These are phyloP conservation scores for Nerophis lumbriciformis DNA, from an alignment of 2,113 vertebrate species.

Conservation along the genomic window DNA sequence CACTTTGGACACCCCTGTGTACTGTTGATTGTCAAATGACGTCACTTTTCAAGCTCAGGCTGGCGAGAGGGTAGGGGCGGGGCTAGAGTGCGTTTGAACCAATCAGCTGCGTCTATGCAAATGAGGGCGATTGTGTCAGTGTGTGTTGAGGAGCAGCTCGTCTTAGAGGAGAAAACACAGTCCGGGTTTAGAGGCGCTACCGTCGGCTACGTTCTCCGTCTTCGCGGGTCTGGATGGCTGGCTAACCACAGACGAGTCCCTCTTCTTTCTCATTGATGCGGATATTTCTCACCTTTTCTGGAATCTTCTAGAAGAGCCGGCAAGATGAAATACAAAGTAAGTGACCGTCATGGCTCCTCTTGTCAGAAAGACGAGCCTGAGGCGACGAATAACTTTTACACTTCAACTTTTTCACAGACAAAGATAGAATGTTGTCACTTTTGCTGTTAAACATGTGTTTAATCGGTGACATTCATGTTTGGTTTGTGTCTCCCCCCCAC, in stretches of 20 bases:
- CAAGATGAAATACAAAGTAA: slow-evolving; percentile 77
- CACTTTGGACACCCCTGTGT: too few species aligned
- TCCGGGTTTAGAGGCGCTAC: background rate
- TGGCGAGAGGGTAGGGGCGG: slow-evolving; percentile 1
- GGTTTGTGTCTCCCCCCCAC: background rate
- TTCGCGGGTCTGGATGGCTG: slow-evolving; percentile 38
- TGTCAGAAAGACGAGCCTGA: background rate
- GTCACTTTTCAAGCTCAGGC: slow-evolving; percentile 1
- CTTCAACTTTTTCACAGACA: background rate
- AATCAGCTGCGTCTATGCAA: slow-evolving; percentile 50
- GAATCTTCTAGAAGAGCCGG: slow-evolving; percentile 28
- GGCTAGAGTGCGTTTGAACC: slow-evolving; percentile 3
- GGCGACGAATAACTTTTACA: slow-evolving; percentile 4
- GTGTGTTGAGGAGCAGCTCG: slow-evolving; percentile 8
- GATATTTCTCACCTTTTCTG: slow-evolving; percentile 50
- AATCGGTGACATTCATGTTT: background rate
- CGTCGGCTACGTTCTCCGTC: slow-evolving; percentile 6
- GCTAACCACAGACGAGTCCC: slow-evolving; percentile 39
- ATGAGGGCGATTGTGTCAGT: slow-evolving; percentile 4
- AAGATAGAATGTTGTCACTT: background rate
- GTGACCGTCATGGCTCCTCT: slow-evolving; percentile 24
- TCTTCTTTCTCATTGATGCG: slow-evolving; percentile 23
- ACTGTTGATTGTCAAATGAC: slow-evolving; percentile 16
- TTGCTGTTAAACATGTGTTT: background rate
- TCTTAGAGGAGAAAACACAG: slow-evolving; percentile 6